Evolutionary conservation across 2,888 invertebrate species (phyloP), one percentile per base, ranked within the genome.

Genomic region (Eumacrocentrus americanus): DNA sequence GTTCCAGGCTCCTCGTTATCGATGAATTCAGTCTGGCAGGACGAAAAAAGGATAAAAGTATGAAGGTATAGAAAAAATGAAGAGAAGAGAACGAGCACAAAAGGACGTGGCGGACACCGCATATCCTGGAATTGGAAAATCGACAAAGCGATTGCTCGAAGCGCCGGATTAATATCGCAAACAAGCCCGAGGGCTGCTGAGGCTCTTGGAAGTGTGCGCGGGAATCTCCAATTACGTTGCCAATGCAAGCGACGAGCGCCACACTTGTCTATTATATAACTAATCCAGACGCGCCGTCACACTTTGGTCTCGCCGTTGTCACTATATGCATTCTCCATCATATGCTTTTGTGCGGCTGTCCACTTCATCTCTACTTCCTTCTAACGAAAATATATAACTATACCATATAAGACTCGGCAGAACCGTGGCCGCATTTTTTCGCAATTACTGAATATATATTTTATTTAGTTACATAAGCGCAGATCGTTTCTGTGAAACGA

Each of bases 51-150:
- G 12, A 35, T 29, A 14, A 9, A 34, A 29, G 20, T 14, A 18
- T 29, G 29, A 11, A 12, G 25, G 16, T 9, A 3, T 11, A n/a
- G 42, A 42, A 42, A 42, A 23, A 56, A 34, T 20, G 35, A 22
- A 34, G 37, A 37, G 29, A 34, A 50, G 35, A 56, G 58, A 34
- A 29, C 11, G 3, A 25, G 35, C 14, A 22, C 11, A 18, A 16
- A 6, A 34, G 35, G 16, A 42, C 42, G 42, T 42, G 9, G 7
- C 42, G 14, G 18, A 42, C 42, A 18, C 14, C 18, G 42, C 42
- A 18, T 42, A 42, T 42, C 16, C 9, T 16, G 42, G 22, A 40
- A 58, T 58, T 58, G 58, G 51, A 58, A 58, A 58, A 58, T 51
- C 38, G 29, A 58, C 34, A 56, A 56, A 56, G 38, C 37, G 23